A percentile compares a stretch with the other conserved stretches of the same genome.
Conservation (phyloP, 2,113 vertebrate genomes). For the Neogobius melanostomus region DNA sequence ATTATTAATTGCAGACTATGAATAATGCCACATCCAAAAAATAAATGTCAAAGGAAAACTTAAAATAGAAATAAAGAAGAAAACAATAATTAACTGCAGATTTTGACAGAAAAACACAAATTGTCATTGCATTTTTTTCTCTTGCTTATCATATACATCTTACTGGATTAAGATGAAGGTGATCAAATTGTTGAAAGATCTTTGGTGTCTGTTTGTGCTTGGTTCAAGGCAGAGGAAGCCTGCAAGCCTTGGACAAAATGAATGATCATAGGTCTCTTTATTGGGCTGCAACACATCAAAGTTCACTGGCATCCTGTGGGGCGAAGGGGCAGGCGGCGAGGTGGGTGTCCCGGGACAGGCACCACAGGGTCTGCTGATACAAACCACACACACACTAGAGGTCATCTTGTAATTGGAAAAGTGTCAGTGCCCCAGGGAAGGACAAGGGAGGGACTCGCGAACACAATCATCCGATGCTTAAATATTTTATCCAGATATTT, state of each 20-base stretch:
- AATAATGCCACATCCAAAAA: no score
- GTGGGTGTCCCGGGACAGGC: slow-evolving; percentile 69
- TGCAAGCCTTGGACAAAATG: slow-evolving; percentile 20
- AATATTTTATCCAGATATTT: not conserved
- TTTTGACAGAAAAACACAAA: not conserved
- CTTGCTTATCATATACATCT: not conserved
- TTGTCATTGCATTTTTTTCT: not conserved
- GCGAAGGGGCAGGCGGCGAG: slow-evolving; percentile 52
- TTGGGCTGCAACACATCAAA: slow-evolving; percentile 58
- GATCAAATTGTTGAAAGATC: slow-evolving; percentile 11
- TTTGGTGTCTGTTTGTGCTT: slow-evolving; percentile 14
- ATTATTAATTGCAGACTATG: no score
- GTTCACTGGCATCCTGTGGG: slow-evolving; percentile 66
- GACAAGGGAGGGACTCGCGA: slow-evolving; percentile 31
- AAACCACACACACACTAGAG: slow-evolving; percentile 45
- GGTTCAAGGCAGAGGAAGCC: slow-evolving; percentile 27
- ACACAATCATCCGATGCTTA: slow-evolving; percentile 3
- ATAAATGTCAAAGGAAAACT: no score
- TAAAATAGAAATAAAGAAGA: not conserved
- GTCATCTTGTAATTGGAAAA: slow-evolving; percentile 59
- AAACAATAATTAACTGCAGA: not conserved
- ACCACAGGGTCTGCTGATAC: slow-evolving; percentile 52
- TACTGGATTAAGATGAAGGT: slow-evolving; percentile 7
- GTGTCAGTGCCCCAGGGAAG: slow-evolving; percentile 65
- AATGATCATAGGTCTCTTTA: slow-evolving; percentile 48